phyloP scores from a whole-genome alignment of 2,888 invertebrate genomes.

The Synergus japonicus region DNA sequence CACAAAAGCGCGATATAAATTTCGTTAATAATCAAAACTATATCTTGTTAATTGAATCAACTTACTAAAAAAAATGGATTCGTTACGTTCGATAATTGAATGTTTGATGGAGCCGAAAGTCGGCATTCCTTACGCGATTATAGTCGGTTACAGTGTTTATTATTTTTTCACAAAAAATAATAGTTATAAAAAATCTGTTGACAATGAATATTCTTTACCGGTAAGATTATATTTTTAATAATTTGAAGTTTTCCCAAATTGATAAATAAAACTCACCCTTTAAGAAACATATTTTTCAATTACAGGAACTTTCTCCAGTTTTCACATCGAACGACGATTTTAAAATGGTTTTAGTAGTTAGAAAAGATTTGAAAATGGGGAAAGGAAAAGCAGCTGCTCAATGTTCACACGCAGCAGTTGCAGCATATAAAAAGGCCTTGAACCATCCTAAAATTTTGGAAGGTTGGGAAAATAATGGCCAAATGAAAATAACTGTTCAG shows the following conservation, averaged over 20 bases:
- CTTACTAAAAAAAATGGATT: slow-evolving; percentile 49
- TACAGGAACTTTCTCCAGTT: slow-evolving; percentile 39
- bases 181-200: slow-evolving; percentile 41
- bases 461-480: slow-evolving; percentile 85
- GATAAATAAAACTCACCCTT: background rate
- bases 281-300: background rate
- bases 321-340: slow-evolving; percentile 77
- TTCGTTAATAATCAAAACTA: slow-evolving; percentile 12
- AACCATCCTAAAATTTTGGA: slow-evolving; percentile 82
- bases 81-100: slow-evolving; percentile 50
- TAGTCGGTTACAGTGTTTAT: slow-evolving; percentile 63
- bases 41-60: background rate
- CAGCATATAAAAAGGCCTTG: slow-evolving; percentile 87
- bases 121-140: slow-evolving; percentile 57
- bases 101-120: slow-evolving; percentile 57
- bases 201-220: slow-evolving; percentile 40
- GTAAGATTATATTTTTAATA: slow-evolving; percentile 4
- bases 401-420: slow-evolving; percentile 96
- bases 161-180: slow-evolving; percentile 52
- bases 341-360: slow-evolving; percentile 91
- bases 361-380: slow-evolving; percentile 95
- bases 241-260: background rate
- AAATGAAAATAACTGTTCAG: slow-evolving; percentile 93
- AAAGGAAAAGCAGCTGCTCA: slow-evolving; percentile 97
- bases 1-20: background rate